Evolutionary conservation across 2,888 invertebrate species (phyloP).

Genomic region (Nomada fucata): DNA sequence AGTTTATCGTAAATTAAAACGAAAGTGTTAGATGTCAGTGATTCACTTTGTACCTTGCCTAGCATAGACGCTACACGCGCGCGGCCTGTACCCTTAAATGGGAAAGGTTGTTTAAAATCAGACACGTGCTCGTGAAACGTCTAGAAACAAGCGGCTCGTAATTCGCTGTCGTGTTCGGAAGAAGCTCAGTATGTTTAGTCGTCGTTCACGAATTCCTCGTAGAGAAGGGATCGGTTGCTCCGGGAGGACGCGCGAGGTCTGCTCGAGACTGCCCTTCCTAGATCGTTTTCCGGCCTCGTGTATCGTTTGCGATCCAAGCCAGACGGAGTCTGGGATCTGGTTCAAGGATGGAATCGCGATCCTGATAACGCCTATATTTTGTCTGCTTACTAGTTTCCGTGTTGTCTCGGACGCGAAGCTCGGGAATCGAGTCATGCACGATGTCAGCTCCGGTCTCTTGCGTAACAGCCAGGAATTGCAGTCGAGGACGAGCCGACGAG

Average conservation of each 20-base stretch:
- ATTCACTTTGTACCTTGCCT: not conserved
- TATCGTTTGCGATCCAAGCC: conserved; percentile 58
- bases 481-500: not conserved
- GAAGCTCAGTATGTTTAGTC: conserved; percentile 24
- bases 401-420: conserved; percentile 23
- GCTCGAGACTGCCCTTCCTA: conserved; percentile 5
- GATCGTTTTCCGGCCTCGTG: conserved; percentile 60
- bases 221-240: conserved; percentile 31
- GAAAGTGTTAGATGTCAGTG: not conserved
- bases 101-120: too few species aligned
- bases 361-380: conserved; percentile 44
- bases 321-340: conserved; percentile 56
- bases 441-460: conserved; percentile 20
- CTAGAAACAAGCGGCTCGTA: conserved; percentile 28
- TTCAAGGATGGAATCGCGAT: conserved; percentile 54
- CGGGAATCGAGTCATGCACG: not conserved
- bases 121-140: conserved; percentile 18
- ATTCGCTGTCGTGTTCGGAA: conserved; percentile 59
- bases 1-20: not conserved
- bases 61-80: too few species aligned
- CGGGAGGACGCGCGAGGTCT: conserved; percentile 26
- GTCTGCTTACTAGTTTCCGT: conserved; percentile 39
- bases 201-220: conserved; percentile 5
- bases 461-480: conserved; percentile 15
- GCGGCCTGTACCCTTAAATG: too few species aligned